A percentile compares a stretch with the other conserved stretches of the same genome.
Evolutionary conservation across 2,113 vertebrate species (phyloP).

Genomic region (Theristicus caerulescens): DNA sequence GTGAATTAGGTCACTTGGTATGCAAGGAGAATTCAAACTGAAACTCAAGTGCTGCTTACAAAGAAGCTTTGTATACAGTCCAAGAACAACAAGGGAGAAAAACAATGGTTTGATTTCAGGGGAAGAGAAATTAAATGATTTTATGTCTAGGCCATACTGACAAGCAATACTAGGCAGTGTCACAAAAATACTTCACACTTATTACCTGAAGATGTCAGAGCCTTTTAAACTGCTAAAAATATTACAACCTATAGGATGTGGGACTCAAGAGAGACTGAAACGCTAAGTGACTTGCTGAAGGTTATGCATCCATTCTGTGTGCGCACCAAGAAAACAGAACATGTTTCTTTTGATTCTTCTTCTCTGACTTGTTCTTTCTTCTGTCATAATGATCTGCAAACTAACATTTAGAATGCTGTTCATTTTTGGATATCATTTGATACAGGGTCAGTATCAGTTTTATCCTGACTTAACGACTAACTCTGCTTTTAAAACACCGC

Average conservation of each 20-base stretch:
- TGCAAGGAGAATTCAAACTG: conserved; percentile 44
- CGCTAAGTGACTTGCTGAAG: background rate
- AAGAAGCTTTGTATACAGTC: conserved; percentile 26
- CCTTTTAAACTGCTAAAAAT: background rate
- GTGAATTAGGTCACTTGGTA: conserved; percentile 54
- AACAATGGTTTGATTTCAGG: background rate
- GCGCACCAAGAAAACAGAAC: background rate
- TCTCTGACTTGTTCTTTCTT: background rate
- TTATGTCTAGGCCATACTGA: background rate
- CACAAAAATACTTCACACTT: background rate
- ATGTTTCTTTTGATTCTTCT: background rate
- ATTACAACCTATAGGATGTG: background rate
- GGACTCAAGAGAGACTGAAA: background rate
- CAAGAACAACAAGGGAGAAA: background rate
- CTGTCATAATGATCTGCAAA: background rate
- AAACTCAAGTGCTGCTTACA: conserved; percentile 30
- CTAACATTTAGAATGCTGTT: background rate
- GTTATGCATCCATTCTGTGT: background rate
- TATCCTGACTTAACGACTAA: background rate
- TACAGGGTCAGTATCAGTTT: background rate
- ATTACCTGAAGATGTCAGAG: background rate
- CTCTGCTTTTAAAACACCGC: background rate
- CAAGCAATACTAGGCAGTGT: background rate
- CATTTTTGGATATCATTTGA: background rate
- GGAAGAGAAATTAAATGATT: background rate